Percentiles rank a stretch among this genome's conserved stretches.
Conservation (phyloP, 2,888 invertebrate species). For the Rotaria sp. region DNA sequence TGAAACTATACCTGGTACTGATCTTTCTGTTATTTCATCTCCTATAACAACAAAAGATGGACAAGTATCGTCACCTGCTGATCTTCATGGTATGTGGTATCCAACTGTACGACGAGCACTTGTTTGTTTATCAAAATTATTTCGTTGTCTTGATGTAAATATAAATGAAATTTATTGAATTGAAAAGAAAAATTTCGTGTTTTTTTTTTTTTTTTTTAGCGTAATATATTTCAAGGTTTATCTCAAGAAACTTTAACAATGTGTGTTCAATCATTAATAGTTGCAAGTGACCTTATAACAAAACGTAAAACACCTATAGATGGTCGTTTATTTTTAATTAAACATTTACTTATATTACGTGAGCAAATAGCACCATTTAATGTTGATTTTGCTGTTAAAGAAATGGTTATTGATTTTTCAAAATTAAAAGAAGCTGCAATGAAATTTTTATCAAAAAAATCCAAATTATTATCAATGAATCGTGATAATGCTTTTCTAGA, state of each 20-base stretch:
- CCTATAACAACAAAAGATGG: not conserved
- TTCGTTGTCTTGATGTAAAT: conserved; percentile 72
- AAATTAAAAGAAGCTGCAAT: conserved; percentile 68
- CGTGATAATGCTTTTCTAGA: conserved; percentile 84
- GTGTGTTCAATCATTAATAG: conserved; percentile 80
- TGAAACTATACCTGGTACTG: conserved; percentile 17
- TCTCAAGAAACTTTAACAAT: conserved; percentile 88
- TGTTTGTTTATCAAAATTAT: conserved; percentile 82
- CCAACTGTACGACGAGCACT: conserved; percentile 88
- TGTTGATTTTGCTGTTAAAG: conserved; percentile 70
- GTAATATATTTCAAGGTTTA: conserved; percentile 72
- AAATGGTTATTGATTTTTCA: conserved; percentile 84
- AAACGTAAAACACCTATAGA: conserved; percentile 71
- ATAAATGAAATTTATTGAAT: not conserved
- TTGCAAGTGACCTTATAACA: conserved; percentile 72
- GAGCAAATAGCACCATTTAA: conserved; percentile 98
- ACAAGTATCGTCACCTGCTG: conserved; percentile 27
- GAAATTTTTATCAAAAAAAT: conserved; percentile 63
- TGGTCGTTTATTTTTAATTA: conserved; percentile 90
- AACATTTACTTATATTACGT: conserved; percentile 85
- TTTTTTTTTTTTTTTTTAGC: conserved; percentile 8
- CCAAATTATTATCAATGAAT: conserved; percentile 75
- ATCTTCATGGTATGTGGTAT: conserved; percentile 99
- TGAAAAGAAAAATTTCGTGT: not conserved
- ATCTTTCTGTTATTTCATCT: not conserved